Percentiles rank a stretch among this genome's conserved stretches.
Conservation (phyloP, 2,113 vertebrate species). For the Saguinus imperator region DNA sequence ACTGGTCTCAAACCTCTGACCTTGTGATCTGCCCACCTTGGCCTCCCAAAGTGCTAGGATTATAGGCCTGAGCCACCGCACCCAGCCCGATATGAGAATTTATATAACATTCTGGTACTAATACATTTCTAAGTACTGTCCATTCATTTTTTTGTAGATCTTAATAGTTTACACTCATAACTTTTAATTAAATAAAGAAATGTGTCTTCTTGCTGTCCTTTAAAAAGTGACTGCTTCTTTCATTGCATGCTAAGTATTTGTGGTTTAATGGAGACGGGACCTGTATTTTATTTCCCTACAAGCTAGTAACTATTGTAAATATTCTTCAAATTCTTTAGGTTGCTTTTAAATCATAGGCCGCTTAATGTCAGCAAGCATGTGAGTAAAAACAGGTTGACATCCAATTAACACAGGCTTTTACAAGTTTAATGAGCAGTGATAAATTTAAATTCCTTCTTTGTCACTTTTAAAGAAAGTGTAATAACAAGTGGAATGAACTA, state of each 20-base stretch:
- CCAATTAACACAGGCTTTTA: slow-evolving; percentile 85
- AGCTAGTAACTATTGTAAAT: slow-evolving; percentile 70
- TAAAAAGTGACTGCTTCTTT: background rate
- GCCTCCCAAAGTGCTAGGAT: no score
- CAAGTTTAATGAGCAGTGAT: slow-evolving; percentile 84
- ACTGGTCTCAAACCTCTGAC: no score
- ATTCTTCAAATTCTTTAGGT: slow-evolving; percentile 61
- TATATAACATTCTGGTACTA: background rate
- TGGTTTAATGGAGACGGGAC: background rate
- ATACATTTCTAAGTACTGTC: background rate
- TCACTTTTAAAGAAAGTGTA: slow-evolving; percentile 81
- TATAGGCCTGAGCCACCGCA: no score
- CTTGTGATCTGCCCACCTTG: no score
- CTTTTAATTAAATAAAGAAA: slow-evolving; percentile 38
- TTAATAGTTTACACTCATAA: background rate
- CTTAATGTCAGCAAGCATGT: slow-evolving; percentile 75
- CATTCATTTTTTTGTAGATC: background rate
- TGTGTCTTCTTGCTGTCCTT: background rate
- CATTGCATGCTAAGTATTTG: background rate
- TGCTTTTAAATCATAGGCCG: slow-evolving; percentile 73
- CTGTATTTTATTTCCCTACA: slow-evolving; percentile 47
- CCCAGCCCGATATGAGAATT: no score
- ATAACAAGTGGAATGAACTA: slow-evolving; percentile 79
- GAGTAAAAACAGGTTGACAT: slow-evolving; percentile 81
- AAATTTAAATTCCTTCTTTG: slow-evolving; percentile 84